A percentile compares a stretch with the other conserved stretches of the same genome.
phyloP scores from a whole-genome alignment of 2,113 vertebrate species.

The Bambusicola thoracicus region DNA sequence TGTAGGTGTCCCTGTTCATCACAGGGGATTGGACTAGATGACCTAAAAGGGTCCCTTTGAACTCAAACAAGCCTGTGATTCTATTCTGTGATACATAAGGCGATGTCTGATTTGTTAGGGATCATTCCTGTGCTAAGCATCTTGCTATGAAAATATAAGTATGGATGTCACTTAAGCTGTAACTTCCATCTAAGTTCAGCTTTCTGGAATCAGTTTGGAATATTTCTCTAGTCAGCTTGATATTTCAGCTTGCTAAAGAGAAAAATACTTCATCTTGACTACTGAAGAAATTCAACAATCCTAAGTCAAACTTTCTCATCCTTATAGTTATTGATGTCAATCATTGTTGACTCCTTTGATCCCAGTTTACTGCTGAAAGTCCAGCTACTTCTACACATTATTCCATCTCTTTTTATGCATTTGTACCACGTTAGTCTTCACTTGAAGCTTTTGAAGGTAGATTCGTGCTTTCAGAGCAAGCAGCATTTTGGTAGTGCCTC shows the following conservation, averaged over 20 bases:
- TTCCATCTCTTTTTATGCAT: accelerated
- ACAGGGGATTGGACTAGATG: too few relatives aligned
- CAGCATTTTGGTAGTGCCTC: accelerated
- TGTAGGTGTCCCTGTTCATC: too few relatives aligned
- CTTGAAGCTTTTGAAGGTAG: background rate
- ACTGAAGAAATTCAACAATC: background rate
- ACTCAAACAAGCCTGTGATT: too few relatives aligned
- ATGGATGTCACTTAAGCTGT: background rate
- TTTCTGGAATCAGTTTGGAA: background rate
- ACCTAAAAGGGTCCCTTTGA: too few relatives aligned
- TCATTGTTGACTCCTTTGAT: background rate
- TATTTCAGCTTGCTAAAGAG: background rate
- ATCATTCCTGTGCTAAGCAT: background rate
- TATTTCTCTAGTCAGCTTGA: background rate
- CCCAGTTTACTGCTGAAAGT: background rate
- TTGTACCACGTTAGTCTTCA: background rate
- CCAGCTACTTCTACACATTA: background rate
- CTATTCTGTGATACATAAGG: background rate
- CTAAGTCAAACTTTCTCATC: background rate
- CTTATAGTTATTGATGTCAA: background rate
- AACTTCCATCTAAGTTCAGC: background rate
- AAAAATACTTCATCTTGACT: background rate
- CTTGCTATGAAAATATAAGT: background rate
- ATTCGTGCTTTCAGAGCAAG: background rate
- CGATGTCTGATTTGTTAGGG: background rate